Evolutionary conservation across 2,797 vertebrate species (phyloP), one percentile per base, ranked within the genome.

Genomic region (Pristis pectinata): DNA sequence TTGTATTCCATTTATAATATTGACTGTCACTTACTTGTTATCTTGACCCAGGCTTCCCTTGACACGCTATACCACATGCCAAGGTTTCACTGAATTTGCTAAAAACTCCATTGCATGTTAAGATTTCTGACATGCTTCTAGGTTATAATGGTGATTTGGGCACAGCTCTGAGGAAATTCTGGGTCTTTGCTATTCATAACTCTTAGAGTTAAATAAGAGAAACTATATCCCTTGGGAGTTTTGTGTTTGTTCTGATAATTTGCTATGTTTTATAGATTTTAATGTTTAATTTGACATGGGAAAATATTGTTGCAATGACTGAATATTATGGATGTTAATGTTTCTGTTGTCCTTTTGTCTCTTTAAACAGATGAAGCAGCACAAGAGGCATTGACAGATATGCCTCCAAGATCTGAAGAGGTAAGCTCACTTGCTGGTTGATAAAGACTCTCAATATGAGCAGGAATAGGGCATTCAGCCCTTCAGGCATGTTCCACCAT

Each of bases 331-430:
- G 10, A 74, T 22, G 19, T 64, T 27, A 53, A 67, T 93, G 22
- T 49, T 0, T 30, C 19, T 41, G 1, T 37, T 53, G 8, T 87
- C 17, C n/a, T 24, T 76, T 56, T 9, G 30, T 89, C 79, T 95
- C 11, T 94, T 94, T 41, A 61, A 59, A 94, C 96, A 98, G 98
- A 97, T 95, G 97, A 97, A 95, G 97, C 96, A 0, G 98, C 98
- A 22, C 98, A 98, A 95, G 98, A 99, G 93, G 97, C 99, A 0
- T 96, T 99, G 96, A 99, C 98, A 0, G 98, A 99, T 94, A 99
- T 99, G 99, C 99, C 99, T 0, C 99, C 99, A 0, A 96, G 99
- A 95, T 98, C 98, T 0, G 98, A 99, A 94, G 98, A 99, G 98
- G 98, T 98, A 97, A 94, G 91, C 15, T 53, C 6, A 61, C 13